Percentiles rank a stretch among this genome's conserved stretches.
These are phyloP conservation scores for Pseudoips prasinana DNA, from an alignment of 2,888 invertebrate species.

Conservation along the genomic window DNA sequence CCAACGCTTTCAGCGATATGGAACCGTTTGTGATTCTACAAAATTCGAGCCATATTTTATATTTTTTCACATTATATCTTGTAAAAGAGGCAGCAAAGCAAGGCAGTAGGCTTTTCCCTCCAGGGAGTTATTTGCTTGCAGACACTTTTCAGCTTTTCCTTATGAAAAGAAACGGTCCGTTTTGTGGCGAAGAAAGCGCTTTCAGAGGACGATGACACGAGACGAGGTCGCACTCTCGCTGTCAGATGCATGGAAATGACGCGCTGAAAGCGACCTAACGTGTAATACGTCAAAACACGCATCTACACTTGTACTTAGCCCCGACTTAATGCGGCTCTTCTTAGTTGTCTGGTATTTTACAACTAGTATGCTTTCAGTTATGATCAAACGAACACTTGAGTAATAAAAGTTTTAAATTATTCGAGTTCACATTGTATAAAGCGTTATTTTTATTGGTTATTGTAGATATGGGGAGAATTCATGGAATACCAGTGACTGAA, in stretches of 20 bases:
- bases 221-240: conserved; percentile 77
- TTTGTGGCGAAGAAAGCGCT: conserved; percentile 80
- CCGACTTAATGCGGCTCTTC: conserved; percentile 10
- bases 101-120: conserved; percentile 79
- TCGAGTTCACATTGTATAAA: too few species aligned
- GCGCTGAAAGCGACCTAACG: conserved; percentile 71
- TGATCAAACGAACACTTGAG: neutral
- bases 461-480: too few species aligned
- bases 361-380: conserved; percentile 5
- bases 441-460: too few species aligned
- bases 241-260: conserved; percentile 73
- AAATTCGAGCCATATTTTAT: conserved; percentile 55
- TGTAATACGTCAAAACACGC: conserved; percentile 71
- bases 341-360: neutral
- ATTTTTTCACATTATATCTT: conserved; percentile 66
- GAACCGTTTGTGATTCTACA: conserved; percentile 41
- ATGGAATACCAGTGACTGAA: too few species aligned
- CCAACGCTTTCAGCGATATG: conserved; percentile 13
- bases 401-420: too few species aligned
- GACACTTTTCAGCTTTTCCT: conserved; percentile 81
- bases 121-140: conserved; percentile 80
- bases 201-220: conserved; percentile 82
- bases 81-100: conserved; percentile 65
- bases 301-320: conserved; percentile 33
- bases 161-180: conserved; percentile 81